Base-by-base conservation (phyloP, 2,888 invertebrate genomes). In the Pedicia rivosa region DNA sequence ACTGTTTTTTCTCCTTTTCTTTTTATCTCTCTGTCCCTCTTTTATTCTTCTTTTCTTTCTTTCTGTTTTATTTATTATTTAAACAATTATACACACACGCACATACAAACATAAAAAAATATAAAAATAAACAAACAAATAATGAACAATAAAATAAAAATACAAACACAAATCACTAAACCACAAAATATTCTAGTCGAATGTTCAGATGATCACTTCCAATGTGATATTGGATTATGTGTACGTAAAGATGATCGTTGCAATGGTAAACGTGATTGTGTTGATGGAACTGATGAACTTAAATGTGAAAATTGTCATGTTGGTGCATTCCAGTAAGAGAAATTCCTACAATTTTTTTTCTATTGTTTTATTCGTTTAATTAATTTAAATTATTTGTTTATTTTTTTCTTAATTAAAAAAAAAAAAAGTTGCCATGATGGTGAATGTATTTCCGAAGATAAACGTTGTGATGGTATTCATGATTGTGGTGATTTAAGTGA, bases 251-350 rank as follows among this genome's bases (percentile, higher is more conserved):
- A 22, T 16, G n/a, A 28, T 13, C 14, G n/a, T 16, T 44, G 44
- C 36, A 42, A 44, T 34, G 16, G 25, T 7, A 47, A 49, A 3
- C 29, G 43, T 2, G 68, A 76, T 48, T 76, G 75, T 51, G 61
- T 65, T 0, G 72, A 74, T 53, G 63, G 57, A 10, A 75, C 75
- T 46, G 80, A 81, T 48, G 80, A 80, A 53, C 49, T 51, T 2
- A 54, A 60, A 42, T 70, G 69, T 44, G 53, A 54, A 35, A 47
- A 46, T 41, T 61, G 61, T 52, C 52, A 49, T 35, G 47, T 52
- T 36, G 54, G 51, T 42, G 55, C 60, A 47, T 58, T 53, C 50
- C 59, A 58, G 61, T 62, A 60, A 61, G 60, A 46, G 42, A 6
- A 16, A 25, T 15, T 35, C 33, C 8, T 35, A 24, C 34, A 15